phyloP scores from a whole-genome alignment of 2,113 vertebrate genomes.

The Anser brachyrhynchus region DNA sequence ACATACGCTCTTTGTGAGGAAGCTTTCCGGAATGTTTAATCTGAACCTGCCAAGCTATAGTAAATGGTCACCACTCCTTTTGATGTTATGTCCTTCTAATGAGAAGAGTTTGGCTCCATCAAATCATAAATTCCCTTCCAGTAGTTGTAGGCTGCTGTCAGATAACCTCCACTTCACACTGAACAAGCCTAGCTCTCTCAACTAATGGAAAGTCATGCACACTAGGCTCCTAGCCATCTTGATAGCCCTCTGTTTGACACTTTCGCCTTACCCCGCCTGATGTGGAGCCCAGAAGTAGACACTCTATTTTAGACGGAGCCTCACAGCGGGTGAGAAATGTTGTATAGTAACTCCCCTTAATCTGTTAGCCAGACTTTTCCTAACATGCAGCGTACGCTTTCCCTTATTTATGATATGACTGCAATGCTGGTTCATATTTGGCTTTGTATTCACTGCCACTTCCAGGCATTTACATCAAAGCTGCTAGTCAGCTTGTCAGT shows the following conservation, averaged over 20 bases:
- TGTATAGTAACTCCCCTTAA: background rate
- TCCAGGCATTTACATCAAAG: background rate
- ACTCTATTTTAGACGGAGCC: background rate
- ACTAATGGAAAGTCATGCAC: background rate
- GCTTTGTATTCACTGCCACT: background rate
- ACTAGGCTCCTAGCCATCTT: background rate
- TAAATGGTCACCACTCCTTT: background rate
- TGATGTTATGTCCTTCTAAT: background rate
- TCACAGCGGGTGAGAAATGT: background rate
- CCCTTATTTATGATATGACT: background rate
- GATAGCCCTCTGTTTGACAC: background rate
- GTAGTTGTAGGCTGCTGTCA: background rate
- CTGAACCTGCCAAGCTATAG: background rate
- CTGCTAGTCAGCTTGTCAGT: background rate
- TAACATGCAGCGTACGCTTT: background rate
- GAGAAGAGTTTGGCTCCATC: background rate
- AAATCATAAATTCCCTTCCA: background rate
- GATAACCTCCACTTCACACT: rapidly evolving
- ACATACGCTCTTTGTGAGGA: background rate
- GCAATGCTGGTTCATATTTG: background rate
- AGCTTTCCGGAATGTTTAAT: background rate
- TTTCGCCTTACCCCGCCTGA: rapidly evolving
- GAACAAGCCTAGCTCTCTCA: background rate
- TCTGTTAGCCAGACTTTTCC: background rate
- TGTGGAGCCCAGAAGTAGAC: background rate